Conservation (phyloP, 2,113 vertebrate genomes). For the Typhlomys cinereus region DNA sequence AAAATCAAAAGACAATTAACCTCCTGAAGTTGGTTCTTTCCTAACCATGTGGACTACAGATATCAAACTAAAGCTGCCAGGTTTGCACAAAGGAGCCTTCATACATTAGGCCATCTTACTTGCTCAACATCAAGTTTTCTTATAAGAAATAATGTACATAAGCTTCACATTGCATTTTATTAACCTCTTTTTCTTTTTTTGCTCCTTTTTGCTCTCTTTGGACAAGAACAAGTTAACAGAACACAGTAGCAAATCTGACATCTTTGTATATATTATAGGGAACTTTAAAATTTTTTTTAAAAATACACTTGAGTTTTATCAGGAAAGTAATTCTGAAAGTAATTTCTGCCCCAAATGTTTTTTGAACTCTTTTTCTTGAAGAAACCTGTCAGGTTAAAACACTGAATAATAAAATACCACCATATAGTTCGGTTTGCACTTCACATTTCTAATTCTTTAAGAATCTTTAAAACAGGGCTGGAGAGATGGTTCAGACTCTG, state of each 20-base stretch:
- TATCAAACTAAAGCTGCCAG: too few relatives aligned
- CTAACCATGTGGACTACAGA: too few relatives aligned
- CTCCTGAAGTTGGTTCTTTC: too few relatives aligned
- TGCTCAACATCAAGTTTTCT: not conserved
- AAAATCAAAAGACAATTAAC: too few relatives aligned
- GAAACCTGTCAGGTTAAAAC: not conserved
- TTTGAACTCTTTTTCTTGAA: not conserved
- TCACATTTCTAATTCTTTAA: slow-evolving; percentile 34
- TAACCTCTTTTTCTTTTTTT: slow-evolving; percentile 13
- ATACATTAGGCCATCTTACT: too few relatives aligned
- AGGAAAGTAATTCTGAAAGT: not conserved
- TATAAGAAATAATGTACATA: not conserved
- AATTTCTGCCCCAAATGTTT: not conserved
- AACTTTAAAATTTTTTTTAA: not conserved
- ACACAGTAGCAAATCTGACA: not conserved
- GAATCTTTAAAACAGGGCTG: too few relatives aligned
- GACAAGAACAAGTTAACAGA: slow-evolving; percentile 20
- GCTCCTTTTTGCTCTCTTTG: not conserved
- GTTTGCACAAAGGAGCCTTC: too few relatives aligned
- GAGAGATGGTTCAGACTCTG: too few relatives aligned
- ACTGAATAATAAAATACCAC: not conserved
- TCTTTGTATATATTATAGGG: not conserved
- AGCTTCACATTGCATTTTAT: not conserved
- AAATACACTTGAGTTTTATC: not conserved
- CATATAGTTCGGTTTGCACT: not conserved